Base-by-base conservation (phyloP, 2,797 vertebrate genomes). In the Varecia variegata region DNA sequence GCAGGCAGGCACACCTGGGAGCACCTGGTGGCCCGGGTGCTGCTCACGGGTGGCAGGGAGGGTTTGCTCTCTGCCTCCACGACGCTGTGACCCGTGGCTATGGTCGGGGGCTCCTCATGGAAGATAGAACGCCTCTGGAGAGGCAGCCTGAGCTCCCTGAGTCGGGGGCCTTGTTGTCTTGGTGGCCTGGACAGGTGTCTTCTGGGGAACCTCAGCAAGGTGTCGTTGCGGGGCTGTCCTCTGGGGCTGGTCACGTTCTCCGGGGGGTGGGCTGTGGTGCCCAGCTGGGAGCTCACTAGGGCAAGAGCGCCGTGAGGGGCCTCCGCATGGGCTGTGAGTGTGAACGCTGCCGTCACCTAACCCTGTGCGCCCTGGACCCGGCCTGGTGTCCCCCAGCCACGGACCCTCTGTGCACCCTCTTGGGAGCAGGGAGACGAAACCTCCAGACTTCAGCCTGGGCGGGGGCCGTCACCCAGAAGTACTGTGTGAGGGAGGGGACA, bases 341-440 rank as follows among this genome's bases (percentile, higher is more conserved):
- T 1, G 0, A 38, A 21, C 0, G 14, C 38, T 9, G 13, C 21
- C 6, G 0, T 67, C 25, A 5, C 27, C 27, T 1, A 47, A 43
- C 60, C 14, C 9, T 1, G 3, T 25, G 2, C 1, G 27, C 13
- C 50, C 27, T 3, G 2, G 5, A 2, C 1, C 0, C 1, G 21
- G 43, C 54, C 43, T n/a, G 27, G 30, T 11, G 10, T 74, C 7
- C 56, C 11, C 43, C 27, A 52, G 88, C 52, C 80, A 5, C 9
- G 27, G 17, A 30, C 15, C 4, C 32, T 32, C 43, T n/a, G 45
- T 40, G 13, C 3, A 7, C 25, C 45, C 7, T 76, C 73, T 14
- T 2, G 1, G 25, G 20, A 58, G n/a, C 38, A 35, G 7, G 27
- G 30, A 43, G 13, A 58, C 3, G 13, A 79, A 32, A 38, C n/a